Conservation (phyloP, 2,888 invertebrate species). For the Endomychus coccineus region DNA sequence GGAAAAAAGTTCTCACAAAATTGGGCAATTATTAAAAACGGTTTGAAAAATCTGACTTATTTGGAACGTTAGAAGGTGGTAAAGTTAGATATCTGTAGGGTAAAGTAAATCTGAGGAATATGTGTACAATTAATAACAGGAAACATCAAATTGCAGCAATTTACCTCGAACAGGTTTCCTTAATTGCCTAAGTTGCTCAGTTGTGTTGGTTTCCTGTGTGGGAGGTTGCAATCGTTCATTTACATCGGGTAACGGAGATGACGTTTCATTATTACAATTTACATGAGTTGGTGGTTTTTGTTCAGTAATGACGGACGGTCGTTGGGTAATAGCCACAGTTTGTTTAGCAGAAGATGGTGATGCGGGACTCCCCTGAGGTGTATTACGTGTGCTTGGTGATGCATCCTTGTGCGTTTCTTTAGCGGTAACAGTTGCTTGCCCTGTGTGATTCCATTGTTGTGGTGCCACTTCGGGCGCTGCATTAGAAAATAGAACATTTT, state of each 20-base stretch:
- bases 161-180: slow-evolving; percentile 30
- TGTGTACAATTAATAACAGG: too few species aligned
- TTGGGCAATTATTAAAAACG: not conserved
- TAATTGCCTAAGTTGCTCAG: slow-evolving; percentile 34
- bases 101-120: too few species aligned
- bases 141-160: too few species aligned
- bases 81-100: too few species aligned
- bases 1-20: not conserved
- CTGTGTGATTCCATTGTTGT: too few species aligned
- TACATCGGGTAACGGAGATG: slow-evolving; percentile 4
- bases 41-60: too few species aligned
- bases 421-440: too few species aligned
- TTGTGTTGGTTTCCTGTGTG: slow-evolving; percentile 18
- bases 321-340: slow-evolving; percentile 22
- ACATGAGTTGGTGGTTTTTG: slow-evolving; percentile 26
- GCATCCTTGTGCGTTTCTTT: too few species aligned
- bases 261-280: slow-evolving; percentile 10
- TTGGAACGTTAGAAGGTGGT: too few species aligned
- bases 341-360: slow-evolving; percentile 22
- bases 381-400: too few species aligned
- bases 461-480: too few species aligned
- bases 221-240: slow-evolving; percentile 5
- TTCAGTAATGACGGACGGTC: slow-evolving; percentile 38
- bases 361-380: slow-evolving; percentile 9
- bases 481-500: too few species aligned